A percentile compares a stretch with the other conserved stretches of the same genome.
Evolutionary conservation across 2,113 vertebrate genomes (phyloP).

Genomic region (Vidua macroura): DNA sequence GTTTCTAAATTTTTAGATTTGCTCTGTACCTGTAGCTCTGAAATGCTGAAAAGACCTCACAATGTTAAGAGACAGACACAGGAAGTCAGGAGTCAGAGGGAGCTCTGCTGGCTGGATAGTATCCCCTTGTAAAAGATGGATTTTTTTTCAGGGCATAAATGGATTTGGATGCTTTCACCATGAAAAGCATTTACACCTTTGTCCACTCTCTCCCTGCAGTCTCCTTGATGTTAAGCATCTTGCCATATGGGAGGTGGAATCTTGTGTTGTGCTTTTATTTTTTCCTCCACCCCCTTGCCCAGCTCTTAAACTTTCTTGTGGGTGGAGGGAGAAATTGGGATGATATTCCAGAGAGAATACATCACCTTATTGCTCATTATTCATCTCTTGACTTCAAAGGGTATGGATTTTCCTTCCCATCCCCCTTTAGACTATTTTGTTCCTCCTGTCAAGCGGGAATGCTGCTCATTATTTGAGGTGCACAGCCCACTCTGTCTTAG

Average conservation of each 20-base stretch:
- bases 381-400: neutral
- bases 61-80: neutral
- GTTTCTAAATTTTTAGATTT: neutral
- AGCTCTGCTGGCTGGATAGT: neutral
- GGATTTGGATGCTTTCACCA: neutral
- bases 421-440: constrained; percentile 3
- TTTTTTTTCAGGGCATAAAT: neutral
- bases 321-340: neutral
- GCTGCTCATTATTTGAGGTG: neutral
- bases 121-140: neutral
- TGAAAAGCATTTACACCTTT: neutral
- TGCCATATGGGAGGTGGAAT: neutral
- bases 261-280: neutral
- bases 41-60: neutral
- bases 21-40: neutral
- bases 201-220: neutral
- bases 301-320: neutral
- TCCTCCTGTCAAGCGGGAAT: neutral
- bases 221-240: neutral
- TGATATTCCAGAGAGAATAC: neutral
- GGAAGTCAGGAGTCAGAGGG: neutral
- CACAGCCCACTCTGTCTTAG: constrained; percentile 13
- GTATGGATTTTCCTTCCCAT: neutral
- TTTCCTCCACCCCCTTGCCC: neutral
- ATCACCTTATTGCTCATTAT: neutral